These are phyloP conservation scores for Sprattus sprattus DNA, from an alignment of 2,113 vertebrate species.

Conservation along the genomic window DNA sequence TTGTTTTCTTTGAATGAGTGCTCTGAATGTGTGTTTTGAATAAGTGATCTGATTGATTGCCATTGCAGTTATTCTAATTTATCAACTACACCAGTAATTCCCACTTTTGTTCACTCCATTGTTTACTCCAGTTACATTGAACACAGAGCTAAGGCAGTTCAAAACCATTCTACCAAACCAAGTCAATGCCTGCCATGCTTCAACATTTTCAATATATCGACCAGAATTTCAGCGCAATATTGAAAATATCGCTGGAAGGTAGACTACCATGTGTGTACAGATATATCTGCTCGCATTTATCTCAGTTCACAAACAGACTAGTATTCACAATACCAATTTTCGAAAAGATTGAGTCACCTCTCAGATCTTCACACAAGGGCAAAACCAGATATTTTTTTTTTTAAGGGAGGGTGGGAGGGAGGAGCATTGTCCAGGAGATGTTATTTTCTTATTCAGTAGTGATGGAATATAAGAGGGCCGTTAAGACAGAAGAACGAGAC, in stretches of 20 bases:
- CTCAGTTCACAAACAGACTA: not conserved
- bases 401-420: not conserved
- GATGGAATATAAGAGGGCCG: constrained; percentile 11
- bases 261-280: not conserved
- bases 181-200: too few species aligned
- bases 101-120: not conserved
- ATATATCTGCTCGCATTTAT: too few species aligned
- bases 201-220: not conserved
- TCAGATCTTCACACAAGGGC: not conserved
- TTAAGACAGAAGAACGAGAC: constrained; percentile 7
- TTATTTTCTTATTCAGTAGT: not conserved
- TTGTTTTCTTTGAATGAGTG: not conserved
- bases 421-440: not conserved
- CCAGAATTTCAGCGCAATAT: not conserved
- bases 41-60: not conserved
- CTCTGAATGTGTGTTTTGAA: not conserved
- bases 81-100: not conserved
- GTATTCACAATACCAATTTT: not conserved
- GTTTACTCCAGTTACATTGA: not conserved
- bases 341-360: not conserved
- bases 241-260: not conserved
- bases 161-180: too few species aligned
- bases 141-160: not conserved
- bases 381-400: not conserved
- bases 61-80: not conserved